Conservation (phyloP, 2,113 vertebrate genomes). For the Sapayoa aenigma region DNA sequence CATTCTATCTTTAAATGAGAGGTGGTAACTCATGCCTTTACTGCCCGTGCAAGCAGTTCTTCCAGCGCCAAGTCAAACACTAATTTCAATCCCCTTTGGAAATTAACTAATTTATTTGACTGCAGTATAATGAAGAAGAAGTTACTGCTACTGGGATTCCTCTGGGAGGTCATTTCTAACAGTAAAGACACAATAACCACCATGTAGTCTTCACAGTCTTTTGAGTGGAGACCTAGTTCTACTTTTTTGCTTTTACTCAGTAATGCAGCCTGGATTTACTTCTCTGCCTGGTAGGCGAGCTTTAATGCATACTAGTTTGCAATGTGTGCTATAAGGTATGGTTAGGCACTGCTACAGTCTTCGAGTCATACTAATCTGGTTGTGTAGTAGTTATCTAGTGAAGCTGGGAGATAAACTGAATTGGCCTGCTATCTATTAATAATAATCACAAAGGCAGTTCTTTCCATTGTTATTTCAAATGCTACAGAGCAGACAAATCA, state of each 20-base stretch:
- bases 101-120: background rate
- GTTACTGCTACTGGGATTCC: background rate
- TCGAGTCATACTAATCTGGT: background rate
- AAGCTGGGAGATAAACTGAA: background rate
- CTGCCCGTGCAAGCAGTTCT: background rate
- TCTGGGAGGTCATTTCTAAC: background rate
- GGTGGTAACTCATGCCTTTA: background rate
- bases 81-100: background rate
- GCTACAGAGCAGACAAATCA: background rate
- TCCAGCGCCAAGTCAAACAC: background rate
- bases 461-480: background rate
- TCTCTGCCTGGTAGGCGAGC: background rate
- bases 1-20: background rate
- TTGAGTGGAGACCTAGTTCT: background rate
- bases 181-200: background rate
- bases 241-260: background rate
- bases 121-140: background rate
- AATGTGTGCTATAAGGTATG: background rate
- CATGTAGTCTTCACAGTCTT: background rate
- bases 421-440: background rate
- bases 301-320: background rate
- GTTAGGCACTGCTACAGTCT: background rate
- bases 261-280: background rate
- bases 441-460: background rate
- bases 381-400: background rate